Percentiles rank a stretch among this genome's conserved stretches.
Conservation (phyloP, 2,888 invertebrate species). For the Polydrusus pterygomalis region DNA sequence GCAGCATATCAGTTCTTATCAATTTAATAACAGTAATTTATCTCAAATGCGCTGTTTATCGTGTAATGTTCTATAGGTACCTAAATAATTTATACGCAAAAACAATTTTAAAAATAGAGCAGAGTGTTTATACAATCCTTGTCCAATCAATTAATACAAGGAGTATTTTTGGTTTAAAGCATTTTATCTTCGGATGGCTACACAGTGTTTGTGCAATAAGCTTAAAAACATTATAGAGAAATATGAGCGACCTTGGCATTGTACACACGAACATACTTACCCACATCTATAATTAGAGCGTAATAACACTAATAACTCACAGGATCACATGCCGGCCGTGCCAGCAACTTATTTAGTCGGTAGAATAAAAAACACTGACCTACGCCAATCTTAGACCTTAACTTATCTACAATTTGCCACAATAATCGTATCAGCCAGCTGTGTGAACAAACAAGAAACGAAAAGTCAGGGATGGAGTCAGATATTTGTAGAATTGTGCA, state of each 20-base stretch:
- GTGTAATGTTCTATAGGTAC: constrained; percentile 7
- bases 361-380: constrained; percentile 51
- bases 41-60: constrained; percentile 9
- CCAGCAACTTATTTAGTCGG: constrained; percentile 33
- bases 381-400: constrained; percentile 43
- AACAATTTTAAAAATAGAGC: constrained; percentile 4
- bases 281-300: constrained; percentile 49
- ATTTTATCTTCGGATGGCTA: too few relatives aligned
- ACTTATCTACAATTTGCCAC: constrained; percentile 49
- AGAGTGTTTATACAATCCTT: neutral
- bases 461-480: constrained; percentile 35
- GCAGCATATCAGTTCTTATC: constrained; percentile 27
- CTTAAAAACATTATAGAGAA: constrained; percentile 11
- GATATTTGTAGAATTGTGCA: constrained; percentile 12
- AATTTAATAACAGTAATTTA: constrained; percentile 29
- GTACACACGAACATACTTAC: constrained; percentile 42
- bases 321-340: constrained; percentile 31
- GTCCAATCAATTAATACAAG: neutral
- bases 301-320: constrained; percentile 31
- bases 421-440: constrained; percentile 48
- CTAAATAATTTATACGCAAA: neutral
- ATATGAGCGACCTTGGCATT: constrained; percentile 36
- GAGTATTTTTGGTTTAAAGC: too few relatives aligned
- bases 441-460: constrained; percentile 37
- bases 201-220: neutral